These are phyloP conservation scores for Halisarca cf. caerulea DNA, from an alignment of 37 sponge, comb jelly and placozoan genomes.

Conservation along the genomic window DNA sequence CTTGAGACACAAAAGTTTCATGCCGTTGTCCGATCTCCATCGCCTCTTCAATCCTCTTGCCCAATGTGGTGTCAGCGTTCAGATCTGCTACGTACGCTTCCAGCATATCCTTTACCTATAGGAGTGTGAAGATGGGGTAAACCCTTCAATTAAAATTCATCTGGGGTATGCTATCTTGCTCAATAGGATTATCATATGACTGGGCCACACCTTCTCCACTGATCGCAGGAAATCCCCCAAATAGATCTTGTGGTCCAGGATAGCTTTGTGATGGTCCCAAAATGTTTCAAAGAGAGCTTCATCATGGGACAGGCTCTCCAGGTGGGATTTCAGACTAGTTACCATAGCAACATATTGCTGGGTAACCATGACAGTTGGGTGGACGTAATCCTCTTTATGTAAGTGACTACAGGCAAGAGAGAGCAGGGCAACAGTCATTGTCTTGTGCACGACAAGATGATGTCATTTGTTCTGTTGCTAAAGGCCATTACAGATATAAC, in stretches of 20 bases:
- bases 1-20: slow-evolving; percentile 57
- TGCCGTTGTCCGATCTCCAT: slow-evolving; percentile 43
- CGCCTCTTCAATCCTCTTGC: slow-evolving; percentile 43
- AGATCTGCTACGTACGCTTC: slow-evolving; percentile 39
- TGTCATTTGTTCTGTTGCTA: too few species aligned
- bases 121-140: neutral
- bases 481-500: too few species aligned
- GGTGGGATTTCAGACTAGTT: slow-evolving; percentile 17
- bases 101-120: slow-evolving; percentile 34
- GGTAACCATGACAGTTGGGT: slow-evolving; percentile 8
- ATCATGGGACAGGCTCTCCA: slow-evolving; percentile 37
- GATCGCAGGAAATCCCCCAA: slow-evolving; percentile 63
- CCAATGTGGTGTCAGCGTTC: slow-evolving; percentile 21
- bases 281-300: slow-evolving; percentile 47
- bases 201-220: slow-evolving; percentile 58
- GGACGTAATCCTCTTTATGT: neutral
- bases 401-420: slow-evolving; percentile 35
- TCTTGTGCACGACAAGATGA: too few species aligned
- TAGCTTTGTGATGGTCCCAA: slow-evolving; percentile 67
- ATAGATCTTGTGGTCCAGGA: slow-evolving; percentile 70
- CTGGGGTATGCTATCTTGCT: neutral
- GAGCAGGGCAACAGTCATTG: too few species aligned
- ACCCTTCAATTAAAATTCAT: neutral
- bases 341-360: slow-evolving; percentile 50
- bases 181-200: neutral